phyloP scores from a whole-genome alignment of 2,888 invertebrate species.

The Cybosia mesomella region DNA sequence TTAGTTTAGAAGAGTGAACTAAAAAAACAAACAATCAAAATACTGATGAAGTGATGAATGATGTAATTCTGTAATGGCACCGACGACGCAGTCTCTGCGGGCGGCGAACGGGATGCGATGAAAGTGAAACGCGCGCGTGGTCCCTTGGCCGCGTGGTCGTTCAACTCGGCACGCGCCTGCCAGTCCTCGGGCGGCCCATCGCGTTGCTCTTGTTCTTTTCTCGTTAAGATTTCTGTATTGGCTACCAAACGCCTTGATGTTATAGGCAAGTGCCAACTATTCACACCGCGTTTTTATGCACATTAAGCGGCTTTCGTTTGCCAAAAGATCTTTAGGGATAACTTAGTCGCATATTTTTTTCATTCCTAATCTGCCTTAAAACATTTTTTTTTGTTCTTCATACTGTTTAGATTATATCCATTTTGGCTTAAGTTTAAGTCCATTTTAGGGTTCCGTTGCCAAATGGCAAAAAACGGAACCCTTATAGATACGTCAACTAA shows the following conservation, averaged over 20 bases:
- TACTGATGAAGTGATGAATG: constrained; percentile 59
- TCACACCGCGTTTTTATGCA: constrained; percentile 7
- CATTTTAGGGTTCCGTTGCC: too few species aligned
- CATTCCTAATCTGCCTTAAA: not conserved
- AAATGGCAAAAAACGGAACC: too few species aligned
- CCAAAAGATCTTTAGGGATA: not conserved
- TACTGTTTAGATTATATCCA: too few species aligned
- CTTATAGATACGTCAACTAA: too few species aligned
- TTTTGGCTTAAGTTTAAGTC: too few species aligned
- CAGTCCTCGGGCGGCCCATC: constrained; percentile 63
- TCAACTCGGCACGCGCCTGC: constrained; percentile 86
- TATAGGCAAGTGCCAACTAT: constrained; percentile 20
- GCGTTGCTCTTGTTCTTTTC: constrained; percentile 67
- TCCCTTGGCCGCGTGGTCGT: constrained; percentile 82
- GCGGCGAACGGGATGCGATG: constrained; percentile 69
- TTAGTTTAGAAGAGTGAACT: constrained; percentile 16
- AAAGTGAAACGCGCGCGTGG: constrained; percentile 83
- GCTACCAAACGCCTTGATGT: constrained; percentile 28
- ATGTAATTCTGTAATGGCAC: constrained; percentile 55
- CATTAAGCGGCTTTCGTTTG: constrained; percentile 17
- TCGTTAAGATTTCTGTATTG: constrained; percentile 54
- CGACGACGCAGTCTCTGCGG: constrained; percentile 52
- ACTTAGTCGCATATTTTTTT: not conserved
- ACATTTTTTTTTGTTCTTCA: not conserved
- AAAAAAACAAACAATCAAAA: constrained; percentile 36